Conservation (phyloP, 2,797 vertebrate species). For the Ceyx erithaca region DNA sequence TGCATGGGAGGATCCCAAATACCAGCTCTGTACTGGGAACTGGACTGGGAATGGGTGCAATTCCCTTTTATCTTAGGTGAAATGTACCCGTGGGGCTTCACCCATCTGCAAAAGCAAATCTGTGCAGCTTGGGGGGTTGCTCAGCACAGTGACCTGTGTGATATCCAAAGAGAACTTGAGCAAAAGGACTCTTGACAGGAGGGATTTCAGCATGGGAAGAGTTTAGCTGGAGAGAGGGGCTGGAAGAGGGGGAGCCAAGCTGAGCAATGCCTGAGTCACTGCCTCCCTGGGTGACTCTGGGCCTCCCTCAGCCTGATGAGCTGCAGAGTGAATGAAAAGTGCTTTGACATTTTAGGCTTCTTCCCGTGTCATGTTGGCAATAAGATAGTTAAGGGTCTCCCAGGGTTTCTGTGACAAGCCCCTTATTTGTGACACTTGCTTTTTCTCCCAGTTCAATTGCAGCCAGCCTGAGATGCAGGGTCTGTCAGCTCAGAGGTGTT, state of each 20-base stretch:
- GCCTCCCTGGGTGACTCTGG: not conserved
- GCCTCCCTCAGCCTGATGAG: not conserved
- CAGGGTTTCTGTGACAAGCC: not conserved
- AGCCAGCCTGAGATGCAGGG: not conserved
- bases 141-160: not conserved
- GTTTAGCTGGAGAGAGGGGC: not conserved
- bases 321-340: not conserved
- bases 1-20: not conserved
- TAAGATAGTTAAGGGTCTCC: not conserved
- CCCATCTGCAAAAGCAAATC: not conserved
- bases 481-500: not conserved
- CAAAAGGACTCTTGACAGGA: not conserved
- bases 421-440: conserved; percentile 6
- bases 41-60: not conserved
- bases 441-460: conserved; percentile 24
- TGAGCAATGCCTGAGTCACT: not conserved
- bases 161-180: not conserved
- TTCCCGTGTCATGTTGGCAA: not conserved
- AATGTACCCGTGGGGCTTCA: not conserved
- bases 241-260: not conserved
- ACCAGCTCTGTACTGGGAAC: not conserved
- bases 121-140: not conserved
- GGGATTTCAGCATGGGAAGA: not conserved
- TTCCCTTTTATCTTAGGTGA: not conserved
- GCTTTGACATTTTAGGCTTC: not conserved